Conservation (phyloP, 2,888 invertebrate genomes). For the Hymenopus coronatus region DNA sequence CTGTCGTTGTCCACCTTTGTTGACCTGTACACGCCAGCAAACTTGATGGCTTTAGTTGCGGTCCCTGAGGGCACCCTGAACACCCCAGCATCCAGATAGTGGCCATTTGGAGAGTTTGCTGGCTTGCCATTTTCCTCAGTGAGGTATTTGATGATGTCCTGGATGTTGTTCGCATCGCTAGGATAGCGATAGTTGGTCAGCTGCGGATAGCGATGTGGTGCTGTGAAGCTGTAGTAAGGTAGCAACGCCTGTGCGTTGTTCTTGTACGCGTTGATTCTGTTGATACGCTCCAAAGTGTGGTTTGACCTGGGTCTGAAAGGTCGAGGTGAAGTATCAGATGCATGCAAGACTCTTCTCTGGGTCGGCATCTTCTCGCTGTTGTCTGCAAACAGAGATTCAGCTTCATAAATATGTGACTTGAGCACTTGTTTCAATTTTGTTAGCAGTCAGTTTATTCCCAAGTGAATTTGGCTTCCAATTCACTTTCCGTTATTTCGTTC, state of each 20-base stretch:
- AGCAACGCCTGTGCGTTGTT: background rate
- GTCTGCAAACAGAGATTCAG: background rate
- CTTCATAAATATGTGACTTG: too few relatives aligned
- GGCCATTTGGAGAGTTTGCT: background rate
- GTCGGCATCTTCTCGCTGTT: background rate
- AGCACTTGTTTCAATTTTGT: too few relatives aligned
- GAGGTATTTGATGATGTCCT: conserved; percentile 47
- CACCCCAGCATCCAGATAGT: background rate
- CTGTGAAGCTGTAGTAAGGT: background rate
- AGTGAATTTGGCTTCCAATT: too few relatives aligned
- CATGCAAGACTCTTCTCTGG: background rate
- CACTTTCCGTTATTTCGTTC: too few relatives aligned
- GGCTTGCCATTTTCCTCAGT: conserved; percentile 32
- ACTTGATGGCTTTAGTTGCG: conserved; percentile 39
- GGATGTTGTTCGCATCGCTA: conserved; percentile 44
- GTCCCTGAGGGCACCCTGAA: background rate
- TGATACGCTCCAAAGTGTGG: background rate
- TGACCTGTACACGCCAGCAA: conserved; percentile 46
- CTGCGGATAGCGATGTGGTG: conserved; percentile 43
- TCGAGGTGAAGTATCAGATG: background rate
- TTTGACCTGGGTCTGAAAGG: background rate
- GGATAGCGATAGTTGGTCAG: conserved; percentile 45
- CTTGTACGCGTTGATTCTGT: background rate
- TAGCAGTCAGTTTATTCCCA: too few relatives aligned
- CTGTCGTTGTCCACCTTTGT: conserved; percentile 40